Evolutionary conservation across 2,888 invertebrate genomes (phyloP).

Genomic region (Lochmaea capreae): DNA sequence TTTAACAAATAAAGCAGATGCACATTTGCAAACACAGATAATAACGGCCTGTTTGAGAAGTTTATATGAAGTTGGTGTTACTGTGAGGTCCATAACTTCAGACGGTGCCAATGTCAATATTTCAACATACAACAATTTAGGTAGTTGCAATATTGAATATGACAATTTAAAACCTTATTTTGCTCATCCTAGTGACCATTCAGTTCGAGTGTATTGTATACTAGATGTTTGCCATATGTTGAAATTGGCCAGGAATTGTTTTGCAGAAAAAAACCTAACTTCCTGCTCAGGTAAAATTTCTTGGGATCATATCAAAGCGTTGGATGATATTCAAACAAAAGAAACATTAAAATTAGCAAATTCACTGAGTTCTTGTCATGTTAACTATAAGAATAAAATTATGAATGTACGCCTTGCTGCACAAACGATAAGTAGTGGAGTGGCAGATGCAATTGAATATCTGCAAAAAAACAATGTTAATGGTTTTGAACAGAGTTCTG

Average conservation of each 20-base stretch:
- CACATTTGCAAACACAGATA: constrained; percentile 39
- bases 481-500: constrained; percentile 39
- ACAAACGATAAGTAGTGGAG: constrained; percentile 34
- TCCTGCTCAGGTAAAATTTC: constrained; percentile 38
- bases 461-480: constrained; percentile 13
- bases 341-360: constrained; percentile 44
- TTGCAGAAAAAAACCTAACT: constrained; percentile 41
- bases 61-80: constrained; percentile 43
- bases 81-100: constrained; percentile 42
- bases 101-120: constrained; percentile 46
- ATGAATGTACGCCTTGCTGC: constrained; percentile 49
- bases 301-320: constrained; percentile 33
- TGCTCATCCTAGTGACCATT: constrained; percentile 35
- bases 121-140: constrained; percentile 38
- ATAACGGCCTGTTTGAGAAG: constrained; percentile 37
- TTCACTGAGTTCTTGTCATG: constrained; percentile 42
- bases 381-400: constrained; percentile 46
- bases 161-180: constrained; percentile 31
- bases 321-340: constrained; percentile 42
- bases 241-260: constrained; percentile 40
- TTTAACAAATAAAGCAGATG: constrained; percentile 43
- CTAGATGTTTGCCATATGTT: constrained; percentile 45
- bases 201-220: constrained; percentile 37
- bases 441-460: constrained; percentile 34
- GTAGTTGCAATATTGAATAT: constrained; percentile 28